phyloP scores from a whole-genome alignment of 2,797 vertebrate species.

The Anisognathus igniventris region DNA sequence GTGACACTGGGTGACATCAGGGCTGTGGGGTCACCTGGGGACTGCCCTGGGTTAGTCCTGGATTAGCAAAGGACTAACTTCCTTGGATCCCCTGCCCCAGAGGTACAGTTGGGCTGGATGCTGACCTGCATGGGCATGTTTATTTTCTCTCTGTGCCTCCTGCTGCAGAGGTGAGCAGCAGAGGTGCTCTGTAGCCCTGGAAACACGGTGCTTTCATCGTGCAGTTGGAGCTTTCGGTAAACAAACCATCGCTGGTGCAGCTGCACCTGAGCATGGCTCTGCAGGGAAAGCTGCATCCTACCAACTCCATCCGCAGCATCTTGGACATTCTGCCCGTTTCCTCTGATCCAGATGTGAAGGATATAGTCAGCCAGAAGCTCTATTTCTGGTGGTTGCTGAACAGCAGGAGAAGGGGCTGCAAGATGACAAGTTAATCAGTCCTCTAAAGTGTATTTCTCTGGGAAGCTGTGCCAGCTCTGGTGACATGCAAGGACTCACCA shows the following conservation, averaged over 20 bases:
- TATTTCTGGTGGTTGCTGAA: neutral
- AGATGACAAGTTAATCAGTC: conserved; percentile 17
- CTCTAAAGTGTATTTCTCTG: conserved; percentile 37
- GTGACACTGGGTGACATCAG: neutral
- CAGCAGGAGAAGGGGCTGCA: conserved; percentile 15
- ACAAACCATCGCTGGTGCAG: neutral
- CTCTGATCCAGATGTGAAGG: neutral
- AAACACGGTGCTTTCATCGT: neutral
- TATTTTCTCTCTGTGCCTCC: neutral
- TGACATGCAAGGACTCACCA: conserved; percentile 18
- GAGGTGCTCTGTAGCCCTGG: conserved; percentile 29
- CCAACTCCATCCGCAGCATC: neutral
- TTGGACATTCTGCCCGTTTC: neutral
- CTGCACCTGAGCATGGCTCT: neutral
- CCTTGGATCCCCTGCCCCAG: neutral
- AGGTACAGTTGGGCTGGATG: neutral
- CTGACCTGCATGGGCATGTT: neutral
- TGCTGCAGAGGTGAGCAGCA: neutral
- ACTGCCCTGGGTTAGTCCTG: neutral
- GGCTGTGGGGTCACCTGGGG: neutral
- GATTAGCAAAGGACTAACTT: neutral
- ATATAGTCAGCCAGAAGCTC: neutral
- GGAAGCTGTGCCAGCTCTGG: neutral
- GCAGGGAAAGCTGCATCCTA: accelerated
- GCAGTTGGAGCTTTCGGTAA: neutral